A percentile compares a stretch with the other conserved stretches of the same genome.
phyloP scores from a whole-genome alignment of 1,140 invertebrate genomes.

The Anoplolepis gracilipes region DNA sequence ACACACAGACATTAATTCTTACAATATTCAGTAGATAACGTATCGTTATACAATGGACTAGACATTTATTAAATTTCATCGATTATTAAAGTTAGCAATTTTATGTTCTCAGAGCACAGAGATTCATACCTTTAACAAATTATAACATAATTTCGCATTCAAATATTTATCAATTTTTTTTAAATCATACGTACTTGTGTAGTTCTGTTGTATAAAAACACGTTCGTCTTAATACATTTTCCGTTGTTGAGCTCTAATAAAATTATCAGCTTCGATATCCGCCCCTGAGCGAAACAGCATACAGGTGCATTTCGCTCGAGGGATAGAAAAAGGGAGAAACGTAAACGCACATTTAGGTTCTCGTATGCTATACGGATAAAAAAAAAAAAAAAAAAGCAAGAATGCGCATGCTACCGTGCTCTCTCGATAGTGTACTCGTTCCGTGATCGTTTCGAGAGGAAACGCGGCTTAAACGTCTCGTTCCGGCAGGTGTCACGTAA shows the following conservation, averaged over 20 bases:
- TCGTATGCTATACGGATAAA: background rate
- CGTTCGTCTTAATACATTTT: background rate
- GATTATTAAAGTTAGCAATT: background rate
- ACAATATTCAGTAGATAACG: background rate
- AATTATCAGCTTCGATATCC: background rate
- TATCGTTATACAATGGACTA: background rate
- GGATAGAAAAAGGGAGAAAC: conserved; percentile 5
- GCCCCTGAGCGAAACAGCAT: background rate
- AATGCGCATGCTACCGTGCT: background rate
- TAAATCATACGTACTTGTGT: background rate
- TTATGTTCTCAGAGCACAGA: background rate
- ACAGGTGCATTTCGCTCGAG: conserved; percentile 43
- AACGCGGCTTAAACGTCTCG: conserved; percentile 26
- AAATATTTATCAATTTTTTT: background rate
- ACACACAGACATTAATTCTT: background rate
- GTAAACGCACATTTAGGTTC: background rate
- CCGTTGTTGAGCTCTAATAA: background rate
- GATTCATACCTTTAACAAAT: background rate
- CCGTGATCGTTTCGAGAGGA: conserved; percentile 62
- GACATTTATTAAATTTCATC: conserved; percentile 3
- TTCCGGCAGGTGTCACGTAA: conserved; percentile 49
- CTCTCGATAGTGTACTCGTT: conserved; percentile 55
- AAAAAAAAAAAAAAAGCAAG: background rate
- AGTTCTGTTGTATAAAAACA: background rate
- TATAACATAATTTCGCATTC: conserved; percentile 4